Base-by-base conservation (phyloP, 2,888 invertebrate species). In the Apotomis betuletana region DNA sequence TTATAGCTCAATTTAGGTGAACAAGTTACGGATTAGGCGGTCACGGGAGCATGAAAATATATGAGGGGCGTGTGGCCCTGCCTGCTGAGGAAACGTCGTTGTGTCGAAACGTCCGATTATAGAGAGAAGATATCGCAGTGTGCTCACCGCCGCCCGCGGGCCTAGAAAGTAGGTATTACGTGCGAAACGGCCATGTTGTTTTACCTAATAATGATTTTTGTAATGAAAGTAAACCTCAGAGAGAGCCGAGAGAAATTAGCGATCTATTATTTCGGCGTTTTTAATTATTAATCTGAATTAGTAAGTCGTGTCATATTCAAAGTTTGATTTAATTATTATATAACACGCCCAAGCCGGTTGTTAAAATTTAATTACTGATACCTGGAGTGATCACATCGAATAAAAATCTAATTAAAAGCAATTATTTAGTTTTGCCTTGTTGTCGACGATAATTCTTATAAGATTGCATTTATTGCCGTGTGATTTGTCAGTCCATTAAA, bases 31-130 rank as follows among this genome's bases (percentile, higher is more conserved):
- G 78, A 79, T 79, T 77, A 78, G 77, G 81, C 77, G 81, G 79
- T 83, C 84, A 88, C 85, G 84, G 85, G 83, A 86, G 85, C 90
- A 84, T 90, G 87, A 88, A 90, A 82, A 80, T 80, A 82, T 84
- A 83, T 76, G 79, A 79, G 82, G 76, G 75, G 78, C 78, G 80
- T 61, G 80, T 80, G 78, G 78, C 81, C 81, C 77, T 76, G 74
- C 68, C 74, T 68, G 75, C 78, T 83, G 80, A 64, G 76, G 81
- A 80, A 82, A 84, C 76, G 64, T 44, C 51, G 59, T 2, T 12
- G 69, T 81, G 78, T 77, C 76, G 82, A 80, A 83, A 86, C 75
- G 67, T 77, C 78, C 78, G 76, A 80, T 79, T 73, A 77, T 76
- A 78, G 77, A 77, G 75, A 75, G 65, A 61, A 72, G 59, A 70